Percentiles rank a stretch among this genome's conserved stretches.
Conservation (phyloP, 2,797 vertebrate species). For the Sebastes steindachneri region DNA sequence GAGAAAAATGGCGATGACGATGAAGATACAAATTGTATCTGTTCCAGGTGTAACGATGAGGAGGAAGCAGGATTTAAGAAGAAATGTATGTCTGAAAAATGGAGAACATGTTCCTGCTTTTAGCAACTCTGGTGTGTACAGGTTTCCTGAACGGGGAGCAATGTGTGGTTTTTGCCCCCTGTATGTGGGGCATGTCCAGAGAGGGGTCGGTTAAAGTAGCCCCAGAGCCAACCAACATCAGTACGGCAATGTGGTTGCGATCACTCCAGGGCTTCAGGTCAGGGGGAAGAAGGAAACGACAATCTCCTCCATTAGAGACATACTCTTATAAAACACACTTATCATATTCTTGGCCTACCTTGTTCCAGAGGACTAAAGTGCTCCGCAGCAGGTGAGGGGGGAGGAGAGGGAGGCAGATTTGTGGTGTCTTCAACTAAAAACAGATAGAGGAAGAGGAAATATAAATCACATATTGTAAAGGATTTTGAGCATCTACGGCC, state of each 20-base stretch:
- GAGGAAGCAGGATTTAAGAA: slow-evolving; percentile 65
- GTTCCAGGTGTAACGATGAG: slow-evolving; percentile 53
- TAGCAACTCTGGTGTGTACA: slow-evolving; percentile 35
- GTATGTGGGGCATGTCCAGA: slow-evolving; percentile 1
- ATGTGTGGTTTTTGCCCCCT: slow-evolving; percentile 52
- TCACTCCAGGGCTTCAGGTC: slow-evolving; percentile 26
- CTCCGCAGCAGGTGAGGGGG: slow-evolving; percentile 95
- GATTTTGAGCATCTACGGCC: background rate
- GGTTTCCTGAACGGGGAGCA: slow-evolving; percentile 19
- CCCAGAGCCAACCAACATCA: slow-evolving; percentile 21
- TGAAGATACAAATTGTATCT: slow-evolving; percentile 61
- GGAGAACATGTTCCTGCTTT: slow-evolving; percentile 52
- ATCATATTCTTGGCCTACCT: slow-evolving; percentile 83
- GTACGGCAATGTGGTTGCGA: slow-evolving; percentile 21
- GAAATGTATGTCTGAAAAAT: slow-evolving; percentile 61
- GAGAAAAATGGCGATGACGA: slow-evolving; percentile 43
- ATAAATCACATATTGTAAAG: background rate
- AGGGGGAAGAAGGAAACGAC: slow-evolving; percentile 39
- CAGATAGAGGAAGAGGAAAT: background rate
- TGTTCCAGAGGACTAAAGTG: slow-evolving; percentile 91
- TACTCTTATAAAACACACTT: slow-evolving; percentile 14
- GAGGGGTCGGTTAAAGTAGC: background rate
- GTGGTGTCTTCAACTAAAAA: slow-evolving; percentile 89
- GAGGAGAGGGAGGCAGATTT: slow-evolving; percentile 97
- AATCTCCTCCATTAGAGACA: slow-evolving; percentile 39